These are phyloP conservation scores for Eudyptes chrysolophus DNA, from an alignment of 2,113 vertebrate species.

Conservation along the genomic window DNA sequence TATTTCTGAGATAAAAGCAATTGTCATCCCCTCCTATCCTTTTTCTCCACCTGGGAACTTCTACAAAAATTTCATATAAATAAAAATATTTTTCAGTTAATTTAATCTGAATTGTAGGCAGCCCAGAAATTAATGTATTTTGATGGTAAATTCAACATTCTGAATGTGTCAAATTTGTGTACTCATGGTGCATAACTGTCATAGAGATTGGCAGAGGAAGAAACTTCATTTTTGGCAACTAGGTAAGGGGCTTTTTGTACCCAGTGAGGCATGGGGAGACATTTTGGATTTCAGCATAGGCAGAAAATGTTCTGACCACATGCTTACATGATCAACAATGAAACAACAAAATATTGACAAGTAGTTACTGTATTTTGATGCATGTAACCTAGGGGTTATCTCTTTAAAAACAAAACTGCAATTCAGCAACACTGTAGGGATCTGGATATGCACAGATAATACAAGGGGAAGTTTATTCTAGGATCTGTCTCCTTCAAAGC, in stretches of 20 bases:
- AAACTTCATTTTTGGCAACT: conserved; percentile 2
- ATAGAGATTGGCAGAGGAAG: neutral
- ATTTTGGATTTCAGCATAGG: neutral
- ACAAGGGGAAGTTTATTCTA: conserved; percentile 62
- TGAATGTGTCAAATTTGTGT: neutral
- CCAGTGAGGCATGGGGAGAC: neutral
- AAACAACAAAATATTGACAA: conserved; percentile 5
- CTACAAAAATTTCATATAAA: neutral
- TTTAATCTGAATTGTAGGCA: neutral
- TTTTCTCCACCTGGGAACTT: neutral
- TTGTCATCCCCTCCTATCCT: neutral
- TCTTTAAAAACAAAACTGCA: conserved; percentile 9
- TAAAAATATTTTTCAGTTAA: neutral
- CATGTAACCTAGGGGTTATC: neutral
- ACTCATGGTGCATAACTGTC: neutral
- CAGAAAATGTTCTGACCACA: neutral
- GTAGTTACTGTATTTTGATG: neutral
- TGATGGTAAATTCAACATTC: neutral
- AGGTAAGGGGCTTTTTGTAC: neutral
- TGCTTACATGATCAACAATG: neutral
- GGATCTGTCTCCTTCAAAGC: conserved; percentile 51
- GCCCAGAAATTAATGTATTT: neutral
- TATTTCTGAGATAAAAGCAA: neutral
- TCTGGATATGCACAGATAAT: conserved; percentile 19
- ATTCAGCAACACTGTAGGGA: conserved; percentile 29